A percentile compares a stretch with the other conserved stretches of the same genome.
Conservation (phyloP, 2,888 invertebrate genomes). For the Notodonta ziczac region DNA sequence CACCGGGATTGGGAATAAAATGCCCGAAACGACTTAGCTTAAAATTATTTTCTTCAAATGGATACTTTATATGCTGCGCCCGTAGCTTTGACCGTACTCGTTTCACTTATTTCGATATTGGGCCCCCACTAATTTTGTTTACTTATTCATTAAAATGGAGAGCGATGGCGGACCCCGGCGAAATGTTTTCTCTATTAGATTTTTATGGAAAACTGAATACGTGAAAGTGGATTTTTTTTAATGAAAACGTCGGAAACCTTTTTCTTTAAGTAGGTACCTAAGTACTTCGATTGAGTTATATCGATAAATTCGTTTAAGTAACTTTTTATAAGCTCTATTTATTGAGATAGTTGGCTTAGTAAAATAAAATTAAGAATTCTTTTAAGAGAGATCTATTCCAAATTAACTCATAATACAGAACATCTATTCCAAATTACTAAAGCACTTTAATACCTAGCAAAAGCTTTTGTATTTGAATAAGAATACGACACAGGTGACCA, state of each 20-base stretch:
- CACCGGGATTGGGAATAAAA: slow-evolving; percentile 55
- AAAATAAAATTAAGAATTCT: background rate
- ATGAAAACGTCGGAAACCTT: slow-evolving; percentile 35
- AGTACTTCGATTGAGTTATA: slow-evolving; percentile 9
- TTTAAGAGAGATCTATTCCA: too few relatives aligned
- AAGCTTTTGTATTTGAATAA: background rate
- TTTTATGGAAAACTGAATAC: slow-evolving; percentile 71
- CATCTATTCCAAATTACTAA: background rate
- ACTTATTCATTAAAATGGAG: slow-evolving; percentile 82
- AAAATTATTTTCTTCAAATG: slow-evolving; percentile 67
- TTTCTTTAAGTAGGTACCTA: slow-evolving; percentile 23
- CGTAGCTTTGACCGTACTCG: slow-evolving; percentile 70
- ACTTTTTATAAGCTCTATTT: background rate
- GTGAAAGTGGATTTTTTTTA: slow-evolving; percentile 44
- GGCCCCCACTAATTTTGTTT: slow-evolving; percentile 79
- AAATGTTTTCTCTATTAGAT: slow-evolving; percentile 72
- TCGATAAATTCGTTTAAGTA: background rate
- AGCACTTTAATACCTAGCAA: background rate
- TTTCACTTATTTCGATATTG: slow-evolving; percentile 79
- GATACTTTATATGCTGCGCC: slow-evolving; percentile 71
- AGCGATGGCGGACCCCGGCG: slow-evolving; percentile 61
- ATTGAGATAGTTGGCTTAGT: background rate
- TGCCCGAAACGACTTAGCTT: slow-evolving; percentile 50
- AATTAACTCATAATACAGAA: too few relatives aligned
- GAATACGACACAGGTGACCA: slow-evolving; percentile 19